Evolutionary conservation across 2,797 vertebrate species (phyloP), one percentile per base, ranked within the genome.

Genomic region (Sebastes flavidus): DNA sequence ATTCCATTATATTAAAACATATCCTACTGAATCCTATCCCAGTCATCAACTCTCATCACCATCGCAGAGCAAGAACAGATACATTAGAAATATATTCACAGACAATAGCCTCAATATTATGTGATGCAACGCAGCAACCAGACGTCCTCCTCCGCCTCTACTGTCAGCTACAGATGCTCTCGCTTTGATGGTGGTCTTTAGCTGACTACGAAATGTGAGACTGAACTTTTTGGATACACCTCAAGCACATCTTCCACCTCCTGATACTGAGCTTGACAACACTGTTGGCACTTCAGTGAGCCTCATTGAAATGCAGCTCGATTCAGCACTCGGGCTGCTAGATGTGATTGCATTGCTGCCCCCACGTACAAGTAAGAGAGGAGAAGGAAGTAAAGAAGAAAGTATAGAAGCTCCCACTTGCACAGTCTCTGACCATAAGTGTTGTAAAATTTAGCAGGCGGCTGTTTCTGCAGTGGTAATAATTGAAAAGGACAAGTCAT

Each of bases 281-380:
- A 59, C 52, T 52, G 65, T 10, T 6, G 18, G 55, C 8, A 9
- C 46, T 60, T 20, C 3, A 24, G 29, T 1, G 16, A 56, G 62
- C 27, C 49, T 82, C 20, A 65, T 75, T 82, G 55, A 29, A 72
- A 80, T 77, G 74, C 73, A 58, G 42, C 30, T 86, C 66, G 49
- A 74, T 29, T 79, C 32, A 56, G 29, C 30, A 42, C 20, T 29
- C 1, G 7, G 30, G 20, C 62, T 29, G 68, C 58, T 12, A 62
- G 13, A 72, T 72, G 29, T 30, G 18, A 75, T 54, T 75, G 22
- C 11, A 24, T 24, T 74, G 8, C 34, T 30, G 5, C 34, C 9
- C n/a, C 10, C 2, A 2, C 0, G 0, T 20, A 18, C 1, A 1
- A 1, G 0, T n/a, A 29, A 54, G 9, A 36, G 11, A 24, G 22